Evolutionary conservation across 1,140 invertebrate genomes (phyloP).

Genomic region (Pseudomyrmex concolor): DNA sequence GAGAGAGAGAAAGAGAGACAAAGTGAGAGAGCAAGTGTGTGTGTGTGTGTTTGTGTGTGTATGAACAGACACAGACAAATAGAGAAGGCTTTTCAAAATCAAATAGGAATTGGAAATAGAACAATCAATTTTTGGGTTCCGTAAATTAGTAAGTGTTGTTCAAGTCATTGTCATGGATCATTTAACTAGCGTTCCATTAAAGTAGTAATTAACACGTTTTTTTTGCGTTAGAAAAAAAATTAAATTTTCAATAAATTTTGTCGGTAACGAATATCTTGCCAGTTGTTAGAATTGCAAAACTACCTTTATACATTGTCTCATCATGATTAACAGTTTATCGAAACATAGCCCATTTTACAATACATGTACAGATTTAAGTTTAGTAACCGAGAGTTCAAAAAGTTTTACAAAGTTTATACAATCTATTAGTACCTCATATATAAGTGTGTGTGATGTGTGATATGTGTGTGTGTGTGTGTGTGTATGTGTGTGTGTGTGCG

Average conservation of each 20-base stretch:
- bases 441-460: too few species aligned
- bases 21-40: too few species aligned
- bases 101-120: slow-evolving; percentile 78
- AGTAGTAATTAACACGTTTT: too few species aligned
- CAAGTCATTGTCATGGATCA: neutral
- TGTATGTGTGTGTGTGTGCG: too few species aligned
- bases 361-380: slow-evolving; percentile 34
- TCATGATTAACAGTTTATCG: slow-evolving; percentile 30
- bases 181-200: slow-evolving; percentile 31
- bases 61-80: too few species aligned
- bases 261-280: slow-evolving; percentile 26
- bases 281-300: slow-evolving; percentile 15
- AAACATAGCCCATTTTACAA: slow-evolving; percentile 26
- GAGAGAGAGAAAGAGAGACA: too few species aligned
- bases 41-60: too few species aligned
- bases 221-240: too few species aligned
- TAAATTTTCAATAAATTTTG: slow-evolving; percentile 23
- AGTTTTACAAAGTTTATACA: slow-evolving; percentile 12
- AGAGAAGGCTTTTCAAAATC: neutral
- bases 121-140: slow-evolving; percentile 68
- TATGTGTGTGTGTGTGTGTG: too few species aligned
- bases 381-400: slow-evolving; percentile 18
- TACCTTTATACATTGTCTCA: slow-evolving; percentile 20
- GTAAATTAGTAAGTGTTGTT: slow-evolving; percentile 39
- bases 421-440: too few species aligned